Percentiles rank a stretch among this genome's conserved stretches.
Evolutionary conservation across 2,797 vertebrate genomes (phyloP).

Genomic region (Pangasius djambal): DNA sequence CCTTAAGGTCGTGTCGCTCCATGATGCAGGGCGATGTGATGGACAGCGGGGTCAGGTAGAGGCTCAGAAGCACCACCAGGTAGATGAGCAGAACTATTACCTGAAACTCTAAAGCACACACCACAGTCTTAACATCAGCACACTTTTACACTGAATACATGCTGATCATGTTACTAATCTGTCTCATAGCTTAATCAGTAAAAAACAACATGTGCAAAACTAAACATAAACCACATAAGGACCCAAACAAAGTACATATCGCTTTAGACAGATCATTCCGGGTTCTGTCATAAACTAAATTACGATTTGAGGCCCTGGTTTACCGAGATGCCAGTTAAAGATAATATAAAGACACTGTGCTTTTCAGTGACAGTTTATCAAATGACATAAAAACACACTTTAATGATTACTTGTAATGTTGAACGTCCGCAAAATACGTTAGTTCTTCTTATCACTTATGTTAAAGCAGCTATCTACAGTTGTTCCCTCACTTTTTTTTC

Average conservation of each 20-base stretch:
- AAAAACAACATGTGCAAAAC: background rate
- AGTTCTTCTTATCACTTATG: no score
- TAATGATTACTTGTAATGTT: no score
- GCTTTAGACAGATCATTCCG: background rate
- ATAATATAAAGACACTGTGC: no score
- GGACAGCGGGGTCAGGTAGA: slow-evolving; percentile 88
- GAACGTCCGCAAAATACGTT: no score
- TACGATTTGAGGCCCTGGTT: background rate
- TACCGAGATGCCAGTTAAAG: background rate
- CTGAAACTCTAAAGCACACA: slow-evolving; percentile 82
- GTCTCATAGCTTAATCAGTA: background rate
- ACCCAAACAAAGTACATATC: background rate
- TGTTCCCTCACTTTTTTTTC: no score
- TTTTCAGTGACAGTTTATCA: no score
- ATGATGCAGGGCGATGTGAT: slow-evolving; percentile 96
- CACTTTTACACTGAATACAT: background rate
- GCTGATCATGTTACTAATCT: background rate
- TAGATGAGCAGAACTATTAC: slow-evolving; percentile 84
- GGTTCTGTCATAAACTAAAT: background rate
- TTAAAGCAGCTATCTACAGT: no score
- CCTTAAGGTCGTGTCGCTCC: slow-evolving; percentile 82
- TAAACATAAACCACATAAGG: background rate
- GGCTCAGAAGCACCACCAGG: slow-evolving; percentile 80
- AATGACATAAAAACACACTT: no score
- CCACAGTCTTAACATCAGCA: background rate